phyloP scores from a whole-genome alignment of 1,140 invertebrate genomes.

The Myzus persicae region DNA sequence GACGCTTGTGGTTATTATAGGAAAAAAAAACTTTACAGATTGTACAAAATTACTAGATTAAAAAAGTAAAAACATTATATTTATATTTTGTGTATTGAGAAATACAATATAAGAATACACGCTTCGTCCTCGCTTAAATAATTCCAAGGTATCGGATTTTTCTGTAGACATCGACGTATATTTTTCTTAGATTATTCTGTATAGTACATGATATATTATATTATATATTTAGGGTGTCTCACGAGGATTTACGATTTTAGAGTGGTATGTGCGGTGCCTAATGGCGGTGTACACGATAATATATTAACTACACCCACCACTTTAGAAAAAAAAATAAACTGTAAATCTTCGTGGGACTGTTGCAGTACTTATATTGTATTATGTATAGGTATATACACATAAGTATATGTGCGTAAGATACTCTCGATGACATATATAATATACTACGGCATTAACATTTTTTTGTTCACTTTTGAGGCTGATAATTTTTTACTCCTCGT shows the following conservation, averaged over 20 bases:
- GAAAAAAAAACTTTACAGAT: too few relatives aligned
- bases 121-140: background rate
- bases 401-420: background rate
- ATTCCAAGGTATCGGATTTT: background rate
- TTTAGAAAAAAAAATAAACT: background rate
- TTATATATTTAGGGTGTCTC: background rate
- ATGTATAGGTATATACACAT: background rate
- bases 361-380: background rate
- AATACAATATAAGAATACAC: background rate
- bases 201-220: background rate
- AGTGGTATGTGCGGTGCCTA: background rate
- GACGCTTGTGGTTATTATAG: too few relatives aligned
- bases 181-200: slow-evolving; percentile 4
- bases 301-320: slow-evolving; percentile 13
- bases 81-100: background rate
- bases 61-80: too few relatives aligned
- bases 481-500: background rate
- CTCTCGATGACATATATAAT: background rate
- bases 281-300: background rate
- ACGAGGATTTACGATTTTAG: background rate
- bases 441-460: background rate
- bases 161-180: background rate
- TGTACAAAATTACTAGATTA: too few relatives aligned
- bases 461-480: slow-evolving; percentile 4
- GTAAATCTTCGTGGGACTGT: background rate